A percentile compares a stretch with the other conserved stretches of the same genome.
Evolutionary conservation across 2,888 invertebrate genomes (phyloP).

Genomic region (Heliconius charithonia): DNA sequence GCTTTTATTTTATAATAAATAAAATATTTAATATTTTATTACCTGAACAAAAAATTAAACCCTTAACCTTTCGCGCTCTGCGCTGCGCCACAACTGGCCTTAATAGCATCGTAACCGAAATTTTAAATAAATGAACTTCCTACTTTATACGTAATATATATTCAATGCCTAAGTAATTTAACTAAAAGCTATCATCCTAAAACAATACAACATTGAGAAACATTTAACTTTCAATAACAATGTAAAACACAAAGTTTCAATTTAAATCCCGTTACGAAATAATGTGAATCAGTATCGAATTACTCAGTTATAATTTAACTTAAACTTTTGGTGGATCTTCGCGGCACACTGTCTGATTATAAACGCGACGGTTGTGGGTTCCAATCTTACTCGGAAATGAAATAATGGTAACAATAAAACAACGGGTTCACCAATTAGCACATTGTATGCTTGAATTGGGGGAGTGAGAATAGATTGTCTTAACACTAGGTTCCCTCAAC

Average conservation of each 20-base stretch:
- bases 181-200: constrained; percentile 27
- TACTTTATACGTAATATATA: not conserved
- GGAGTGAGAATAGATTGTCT: not conserved
- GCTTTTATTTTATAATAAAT: too few relatives aligned
- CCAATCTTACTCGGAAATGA: too few relatives aligned
- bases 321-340: not conserved
- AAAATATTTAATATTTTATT: too few relatives aligned
- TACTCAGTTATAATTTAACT: not conserved
- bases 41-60: too few relatives aligned
- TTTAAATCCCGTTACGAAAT: not conserved
- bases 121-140: not conserved
- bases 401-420: too few relatives aligned
- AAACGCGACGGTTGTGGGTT: too few relatives aligned
- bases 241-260: constrained; percentile 6
- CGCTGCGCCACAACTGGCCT: too few relatives aligned
- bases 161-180: not conserved
- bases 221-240: constrained; percentile 17
- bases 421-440: too few relatives aligned
- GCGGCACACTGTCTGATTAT: not conserved
- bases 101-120: too few relatives aligned
- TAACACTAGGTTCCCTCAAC: not conserved
- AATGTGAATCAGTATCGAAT: not conserved
- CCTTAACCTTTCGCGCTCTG: too few relatives aligned
- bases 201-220: not conserved
- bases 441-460: too few relatives aligned